Conservation (phyloP, 2,113 vertebrate genomes). For the Agapornis roseicollis region DNA sequence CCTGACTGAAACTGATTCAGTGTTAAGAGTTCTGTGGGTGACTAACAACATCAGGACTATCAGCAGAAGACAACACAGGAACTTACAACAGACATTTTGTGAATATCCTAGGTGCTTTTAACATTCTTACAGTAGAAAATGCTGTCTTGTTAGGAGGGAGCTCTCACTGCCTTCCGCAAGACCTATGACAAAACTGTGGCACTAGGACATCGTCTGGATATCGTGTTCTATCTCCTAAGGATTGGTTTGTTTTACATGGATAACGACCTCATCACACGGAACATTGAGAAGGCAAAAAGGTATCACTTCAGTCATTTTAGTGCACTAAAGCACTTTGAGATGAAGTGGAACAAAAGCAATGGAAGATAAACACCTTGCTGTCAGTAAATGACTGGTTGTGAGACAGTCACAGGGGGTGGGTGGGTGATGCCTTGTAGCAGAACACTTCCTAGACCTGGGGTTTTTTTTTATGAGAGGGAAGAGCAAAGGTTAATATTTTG, state of each 20-base stretch:
- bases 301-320: slow-evolving; percentile 30
- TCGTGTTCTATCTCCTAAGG: slow-evolving; percentile 96
- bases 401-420: neutral
- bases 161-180: slow-evolving; percentile 93
- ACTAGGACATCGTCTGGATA: slow-evolving; percentile 93
- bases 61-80: rapidly evolving
- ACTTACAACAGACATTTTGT: neutral
- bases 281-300: slow-evolving; percentile 98
- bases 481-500: neutral
- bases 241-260: slow-evolving; percentile 99
- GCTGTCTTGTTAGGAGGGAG: slow-evolving; percentile 82
- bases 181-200: slow-evolving; percentile 98
- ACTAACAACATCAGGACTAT: neutral
- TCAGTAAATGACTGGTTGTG: neutral
- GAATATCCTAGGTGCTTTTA: neutral
- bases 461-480: neutral
- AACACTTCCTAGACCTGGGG: neutral
- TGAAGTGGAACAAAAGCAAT: neutral
- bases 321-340: neutral
- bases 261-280: slow-evolving; percentile 96
- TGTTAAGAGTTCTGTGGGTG: neutral
- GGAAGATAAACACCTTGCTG: neutral
- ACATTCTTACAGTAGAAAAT: neutral
- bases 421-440: neutral
- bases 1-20: too few species aligned